phyloP scores from a whole-genome alignment of 1,140 invertebrate species.

The Panonychus citri region DNA sequence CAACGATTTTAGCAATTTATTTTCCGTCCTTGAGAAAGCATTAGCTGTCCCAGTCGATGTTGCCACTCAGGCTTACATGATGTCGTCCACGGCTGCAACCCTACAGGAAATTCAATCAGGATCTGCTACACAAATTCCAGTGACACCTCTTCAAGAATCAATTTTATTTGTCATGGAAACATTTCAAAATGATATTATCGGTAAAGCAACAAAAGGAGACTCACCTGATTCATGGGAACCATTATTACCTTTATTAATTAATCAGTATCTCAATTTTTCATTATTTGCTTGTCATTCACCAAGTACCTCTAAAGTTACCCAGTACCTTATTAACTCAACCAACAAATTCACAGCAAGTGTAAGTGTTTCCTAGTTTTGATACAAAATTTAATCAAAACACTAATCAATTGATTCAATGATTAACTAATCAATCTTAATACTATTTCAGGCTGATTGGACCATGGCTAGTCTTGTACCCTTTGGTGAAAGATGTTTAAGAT shows the following conservation, averaged over 20 bases:
- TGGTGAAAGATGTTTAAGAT: conserved; percentile 54
- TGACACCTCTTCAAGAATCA: conserved; percentile 60
- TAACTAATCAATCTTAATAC: not conserved
- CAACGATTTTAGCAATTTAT: conserved; percentile 51
- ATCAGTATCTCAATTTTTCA: conserved; percentile 42
- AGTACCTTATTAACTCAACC: not conserved
- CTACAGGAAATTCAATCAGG: not conserved
- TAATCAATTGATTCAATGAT: no score
- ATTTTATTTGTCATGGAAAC: conserved; percentile 52
- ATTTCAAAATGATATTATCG: conserved; percentile 38
- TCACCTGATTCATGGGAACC: conserved; percentile 32
- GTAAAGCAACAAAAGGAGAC: not conserved
- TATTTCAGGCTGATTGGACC: conserved; percentile 37
- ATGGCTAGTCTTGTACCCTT: conserved; percentile 68
- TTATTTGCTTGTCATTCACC: conserved; percentile 10
- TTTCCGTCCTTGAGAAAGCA: conserved; percentile 45
- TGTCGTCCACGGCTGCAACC: not conserved
- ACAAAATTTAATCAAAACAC: no score
- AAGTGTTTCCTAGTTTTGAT: not conserved
- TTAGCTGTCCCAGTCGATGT: conserved; percentile 44
- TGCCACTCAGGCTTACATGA: conserved; percentile 2
- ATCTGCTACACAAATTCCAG: conserved; percentile 5
- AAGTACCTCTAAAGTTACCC: not conserved
- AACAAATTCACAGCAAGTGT: not conserved
- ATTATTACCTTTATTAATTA: conserved; percentile 54